Base-by-base conservation (phyloP, 2,888 invertebrate species). In the Chelonus formosanus region DNA sequence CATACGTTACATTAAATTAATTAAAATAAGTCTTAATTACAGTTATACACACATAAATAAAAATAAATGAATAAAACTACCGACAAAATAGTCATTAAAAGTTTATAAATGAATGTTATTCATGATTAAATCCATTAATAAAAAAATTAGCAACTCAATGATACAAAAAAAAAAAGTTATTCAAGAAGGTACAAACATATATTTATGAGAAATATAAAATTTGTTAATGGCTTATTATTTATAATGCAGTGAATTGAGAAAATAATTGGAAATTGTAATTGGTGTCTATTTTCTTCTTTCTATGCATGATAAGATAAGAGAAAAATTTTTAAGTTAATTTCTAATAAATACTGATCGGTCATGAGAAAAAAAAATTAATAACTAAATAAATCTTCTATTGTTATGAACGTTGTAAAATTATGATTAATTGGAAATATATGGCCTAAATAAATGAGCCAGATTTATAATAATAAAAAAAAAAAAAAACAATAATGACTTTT, bases 1-100 rank as follows among this genome's bases (percentile, higher is more conserved):
- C 96, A 96, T 85, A 91, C 90, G 71, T 87, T 95, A 56, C 81
- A 81, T 68, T 83, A 77, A 71, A 31, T 48, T 32, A 40, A 53
- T 65, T 50, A 20, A 36, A 48, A 20, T 48, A 20, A 10, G 31
- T 48, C 31, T 5, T 4, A 20, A 48, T 48, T 48, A n/a, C 1
- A n/a, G 20, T 2, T 20, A 20, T 20, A 20, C 20, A 20, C 20
- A 20, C 2, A 20, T 2, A 20, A 20, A 20, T 20, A 20, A 20
- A 20, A 20, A 20, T 20, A 20, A 20, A 20, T 20, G 20, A 20
- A 20, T 20, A 20, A 20, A 20, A 20, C 20, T 20, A 20, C 20
- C 20, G 20, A 20, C 20, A 20, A 20, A 20, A 2, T 20, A 20
- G 20, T 20, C 20, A 20, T 20, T 20, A 20, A 20, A 20, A 20